Evolutionary conservation across 2,888 invertebrate species (phyloP).

Genomic region (Nymphalis c-album): DNA sequence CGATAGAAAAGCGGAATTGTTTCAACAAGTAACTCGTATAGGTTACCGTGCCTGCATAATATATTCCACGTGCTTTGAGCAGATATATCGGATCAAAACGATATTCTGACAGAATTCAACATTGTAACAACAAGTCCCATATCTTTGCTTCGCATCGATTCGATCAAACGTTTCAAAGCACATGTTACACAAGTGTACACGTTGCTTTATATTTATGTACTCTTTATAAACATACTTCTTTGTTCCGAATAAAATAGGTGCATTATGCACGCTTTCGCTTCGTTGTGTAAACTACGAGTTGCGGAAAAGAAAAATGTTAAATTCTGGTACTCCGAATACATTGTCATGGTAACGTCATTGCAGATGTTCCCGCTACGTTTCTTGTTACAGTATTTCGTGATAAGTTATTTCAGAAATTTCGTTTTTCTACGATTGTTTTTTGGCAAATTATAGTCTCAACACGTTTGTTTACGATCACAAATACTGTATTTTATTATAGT

Average conservation of each 20-base stretch:
- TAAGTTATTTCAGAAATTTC: constrained; percentile 16
- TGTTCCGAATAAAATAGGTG: constrained; percentile 40
- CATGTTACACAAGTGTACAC: constrained; percentile 6
- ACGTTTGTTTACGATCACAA: neutral
- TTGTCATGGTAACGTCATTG: constrained; percentile 38
- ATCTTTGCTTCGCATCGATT: constrained; percentile 2
- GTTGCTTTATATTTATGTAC: constrained; percentile 29
- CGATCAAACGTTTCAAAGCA: constrained; percentile 9
- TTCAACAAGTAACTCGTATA: neutral
- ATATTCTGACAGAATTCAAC: constrained; percentile 4
- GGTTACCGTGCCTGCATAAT: neutral
- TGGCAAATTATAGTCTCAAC: neutral
- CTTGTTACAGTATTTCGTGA: constrained; percentile 15
- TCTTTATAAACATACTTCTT: constrained; percentile 48
- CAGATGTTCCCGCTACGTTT: constrained; percentile 29
- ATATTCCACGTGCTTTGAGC: constrained; percentile 10
- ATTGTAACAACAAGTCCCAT: neutral
- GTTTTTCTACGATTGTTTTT: constrained; percentile 9
- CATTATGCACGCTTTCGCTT: constrained; percentile 50
- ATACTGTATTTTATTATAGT: neutral
- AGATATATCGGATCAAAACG: constrained; percentile 7
- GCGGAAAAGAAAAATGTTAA: constrained; percentile 41
- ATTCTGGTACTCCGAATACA: constrained; percentile 39
- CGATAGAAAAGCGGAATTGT: neutral
- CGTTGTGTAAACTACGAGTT: constrained; percentile 48